Evolutionary conservation across 2,888 invertebrate species (phyloP), one percentile per base, ranked within the genome.

Genomic region (Cremastinae sp.): DNA sequence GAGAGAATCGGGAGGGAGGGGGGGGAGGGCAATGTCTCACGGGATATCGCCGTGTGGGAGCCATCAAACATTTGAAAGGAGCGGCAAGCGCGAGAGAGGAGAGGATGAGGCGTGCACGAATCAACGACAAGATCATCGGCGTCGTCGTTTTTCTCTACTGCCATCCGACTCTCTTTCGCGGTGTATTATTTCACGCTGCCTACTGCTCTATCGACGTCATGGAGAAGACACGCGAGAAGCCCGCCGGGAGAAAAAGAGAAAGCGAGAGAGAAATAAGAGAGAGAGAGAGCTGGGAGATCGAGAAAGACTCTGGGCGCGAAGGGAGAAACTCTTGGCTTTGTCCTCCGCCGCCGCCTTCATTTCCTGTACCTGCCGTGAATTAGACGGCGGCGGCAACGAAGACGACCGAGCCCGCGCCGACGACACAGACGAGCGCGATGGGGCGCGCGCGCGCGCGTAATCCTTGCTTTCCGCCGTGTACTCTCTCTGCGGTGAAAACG

Each of bases 281-380:
- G 0, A 10, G 43, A 16, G 38, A 45, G 28, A 14, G 62, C n/a
- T n/a, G n/a, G n/a, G n/a, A n/a, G n/a, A n/a, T n/a, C 8, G 10
- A 45, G 28, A 28, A 12, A 36, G 49, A n/a, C 12, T 20, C 10
- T 10, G 43, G 14, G 28, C 5, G 47, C 14, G 38, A 16, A 14
- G 28, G 34, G 51, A 51, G 72, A 56, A 41, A 28, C 47, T 18
- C 34, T 14, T 28, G 43, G 65, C 78, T 78, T 78, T 78, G 78
- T 78, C 70, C 73, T 74, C 69, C n/a, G n/a, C 58, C 43, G 45
- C 78, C 78, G 78, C 73, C 75, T 78, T 75, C 75, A 75, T 78
- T 78, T 78, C 75, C 78, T 78, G 78, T 73, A 69, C 69, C 61
- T 51, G 61, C 70, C 65, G 75, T 61, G 75, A 78, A 78, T 75